Evolutionary conservation across 2,797 vertebrate species (phyloP).

Genomic region (Gambelia wislizenii): DNA sequence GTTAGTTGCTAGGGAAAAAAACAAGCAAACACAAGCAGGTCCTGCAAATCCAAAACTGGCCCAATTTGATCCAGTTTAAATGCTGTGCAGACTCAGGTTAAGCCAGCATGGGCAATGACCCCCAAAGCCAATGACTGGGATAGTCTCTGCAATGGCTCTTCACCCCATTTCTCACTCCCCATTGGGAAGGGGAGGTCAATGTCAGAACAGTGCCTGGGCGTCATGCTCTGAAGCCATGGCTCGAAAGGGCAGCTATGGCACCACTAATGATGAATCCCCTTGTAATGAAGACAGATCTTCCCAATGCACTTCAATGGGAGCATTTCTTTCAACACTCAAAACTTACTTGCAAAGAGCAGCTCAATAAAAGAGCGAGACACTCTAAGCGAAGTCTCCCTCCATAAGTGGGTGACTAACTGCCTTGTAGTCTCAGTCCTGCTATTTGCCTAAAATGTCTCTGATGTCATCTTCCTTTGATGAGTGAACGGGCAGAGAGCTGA

Average conservation of each 20-base stretch:
- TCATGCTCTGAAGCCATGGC: rapidly evolving
- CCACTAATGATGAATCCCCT: neutral
- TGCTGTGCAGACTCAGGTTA: neutral
- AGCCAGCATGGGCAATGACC: neutral
- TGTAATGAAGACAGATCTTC: neutral
- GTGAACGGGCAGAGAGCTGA: constrained; percentile 6
- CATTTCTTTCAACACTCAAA: neutral
- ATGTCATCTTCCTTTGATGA: constrained; percentile 15
- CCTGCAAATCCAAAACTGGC: too few relatives aligned
- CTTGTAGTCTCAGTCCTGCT: rapidly evolving
- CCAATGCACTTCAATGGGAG: rapidly evolving
- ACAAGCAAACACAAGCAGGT: neutral
- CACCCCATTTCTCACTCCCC: too few relatives aligned
- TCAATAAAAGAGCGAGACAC: rapidly evolving
- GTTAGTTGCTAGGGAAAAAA: neutral
- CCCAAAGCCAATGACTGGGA: neutral
- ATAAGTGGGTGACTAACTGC: neutral
- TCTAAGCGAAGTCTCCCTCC: neutral
- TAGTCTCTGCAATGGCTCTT: neutral
- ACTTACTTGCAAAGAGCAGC: rapidly evolving
- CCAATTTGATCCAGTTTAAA: neutral
- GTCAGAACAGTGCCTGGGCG: rapidly evolving
- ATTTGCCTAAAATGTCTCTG: constrained; percentile 7
- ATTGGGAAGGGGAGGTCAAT: neutral
- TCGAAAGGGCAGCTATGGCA: rapidly evolving